A percentile compares a stretch with the other conserved stretches of the same genome.
Conservation (phyloP, 2,888 invertebrate species). For the Heliconius erato region DNA sequence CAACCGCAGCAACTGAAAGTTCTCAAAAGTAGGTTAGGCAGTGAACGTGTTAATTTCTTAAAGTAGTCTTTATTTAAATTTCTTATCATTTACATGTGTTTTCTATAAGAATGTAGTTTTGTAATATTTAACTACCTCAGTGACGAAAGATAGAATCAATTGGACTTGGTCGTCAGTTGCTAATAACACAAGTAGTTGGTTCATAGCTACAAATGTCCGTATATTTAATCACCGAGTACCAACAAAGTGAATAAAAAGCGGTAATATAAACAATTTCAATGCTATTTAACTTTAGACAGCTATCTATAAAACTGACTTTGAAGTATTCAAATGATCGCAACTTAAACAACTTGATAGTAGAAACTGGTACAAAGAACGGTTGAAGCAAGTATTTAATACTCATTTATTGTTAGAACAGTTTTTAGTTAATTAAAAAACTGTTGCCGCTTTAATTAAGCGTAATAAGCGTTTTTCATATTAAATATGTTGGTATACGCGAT, state of each 20-base stretch:
- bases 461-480: constrained; percentile 31
- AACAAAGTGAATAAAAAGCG: constrained; percentile 5
- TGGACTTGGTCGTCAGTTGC: too few species aligned
- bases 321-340: constrained; percentile 39
- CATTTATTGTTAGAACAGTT: constrained; percentile 4
- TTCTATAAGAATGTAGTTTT: too few species aligned
- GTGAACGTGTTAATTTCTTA: too few species aligned
- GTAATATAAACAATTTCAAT: constrained; percentile 19
- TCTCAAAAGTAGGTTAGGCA: too few species aligned
- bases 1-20: too few species aligned
- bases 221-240: too few species aligned
- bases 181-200: too few species aligned
- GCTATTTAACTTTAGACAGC: constrained; percentile 24
- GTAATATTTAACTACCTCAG: too few species aligned
- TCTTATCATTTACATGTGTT: too few species aligned
- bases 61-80: too few species aligned
- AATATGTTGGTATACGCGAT: constrained; percentile 28
- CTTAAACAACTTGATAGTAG: constrained; percentile 37
- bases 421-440: constrained; percentile 30
- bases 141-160: too few species aligned
- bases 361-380: constrained; percentile 20
- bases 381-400: not conserved
- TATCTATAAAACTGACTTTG: constrained; percentile 26
- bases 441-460: constrained; percentile 29
- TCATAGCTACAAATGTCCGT: too few species aligned